Evolutionary conservation across 2,797 vertebrate genomes (phyloP), one percentile per base, ranked within the genome.

Genomic region (Sus cebifrons): DNA sequence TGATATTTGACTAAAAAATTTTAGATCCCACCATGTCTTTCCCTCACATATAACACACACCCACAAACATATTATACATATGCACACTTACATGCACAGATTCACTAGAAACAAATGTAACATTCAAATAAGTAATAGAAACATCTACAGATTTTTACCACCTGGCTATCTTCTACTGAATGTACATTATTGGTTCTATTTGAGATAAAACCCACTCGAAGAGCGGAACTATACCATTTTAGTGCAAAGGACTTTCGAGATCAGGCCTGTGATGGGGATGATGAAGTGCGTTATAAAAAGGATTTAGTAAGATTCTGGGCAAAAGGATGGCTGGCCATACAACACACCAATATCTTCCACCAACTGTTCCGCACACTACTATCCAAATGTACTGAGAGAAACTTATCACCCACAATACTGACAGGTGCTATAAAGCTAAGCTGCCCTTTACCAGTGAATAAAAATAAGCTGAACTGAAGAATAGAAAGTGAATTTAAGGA

Each of bases 251-350:
- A 77, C 40, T 96, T 79, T 82, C 73, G 74, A 8, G 77, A 81
- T 94, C 65, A 89, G 64, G 71, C 14, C 32, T 74, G 81, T 91
- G 44, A 81, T 88, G 52, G 18, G 68, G 87, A 94, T 78, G 52
- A 91, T 68, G 70, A 96, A 97, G 62, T 52, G 54, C 9, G 27
- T 23, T 93, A 79, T 89, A 96, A 93, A 96, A 97, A 97, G 4
- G 73, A 85, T 97, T 98, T 86, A 91, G 21, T 92, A 18, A 56
- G 78, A 95, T 96, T 95, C 86, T 82, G 29, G 32, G 82, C 11
- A 89, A 82, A 82, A 92, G 87, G 49, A 13, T 88, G 13, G 15
- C 52, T 62, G 36, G 40, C 49, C 96, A 64, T 95, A 89, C 70
- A 93, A 11, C 6, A 16, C 32, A 92, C 27, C 83, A 44, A 54